A percentile compares a stretch with the other conserved stretches of the same genome.
Conservation (phyloP, 2,797 vertebrate genomes). For the Smutsia temminckii region DNA sequence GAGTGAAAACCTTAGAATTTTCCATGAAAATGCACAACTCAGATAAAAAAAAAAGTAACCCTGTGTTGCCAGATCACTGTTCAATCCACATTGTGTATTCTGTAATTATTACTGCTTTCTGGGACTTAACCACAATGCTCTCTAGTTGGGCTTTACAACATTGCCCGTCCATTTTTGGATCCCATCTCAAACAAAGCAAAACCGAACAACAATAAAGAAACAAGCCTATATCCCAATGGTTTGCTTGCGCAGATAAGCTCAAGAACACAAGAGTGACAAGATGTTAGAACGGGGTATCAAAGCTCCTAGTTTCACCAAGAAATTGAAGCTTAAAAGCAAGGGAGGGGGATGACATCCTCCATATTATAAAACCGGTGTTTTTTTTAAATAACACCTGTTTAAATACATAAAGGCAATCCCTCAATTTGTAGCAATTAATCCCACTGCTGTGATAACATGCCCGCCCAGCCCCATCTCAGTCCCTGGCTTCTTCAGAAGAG, state of each 20-base stretch:
- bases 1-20: background rate
- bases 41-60: background rate
- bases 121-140: background rate
- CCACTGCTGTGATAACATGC: background rate
- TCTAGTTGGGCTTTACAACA: background rate
- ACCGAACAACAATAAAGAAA: background rate
- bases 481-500: background rate
- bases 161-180: background rate
- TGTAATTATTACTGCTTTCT: background rate
- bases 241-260: background rate
- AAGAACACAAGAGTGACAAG: background rate
- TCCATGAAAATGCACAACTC: background rate
- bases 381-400: background rate
- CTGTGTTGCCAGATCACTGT: background rate
- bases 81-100: background rate
- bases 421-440: background rate
- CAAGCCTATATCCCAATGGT: background rate
- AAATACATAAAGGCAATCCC: background rate
- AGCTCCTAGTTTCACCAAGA: background rate
- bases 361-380: background rate
- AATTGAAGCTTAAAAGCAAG: background rate
- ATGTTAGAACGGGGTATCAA: background rate
- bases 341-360: background rate
- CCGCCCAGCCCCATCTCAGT: background rate
- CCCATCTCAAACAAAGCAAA: background rate